phyloP scores from a whole-genome alignment of 2,797 vertebrate genomes.

The Eurystomus glaucurus region DNA sequence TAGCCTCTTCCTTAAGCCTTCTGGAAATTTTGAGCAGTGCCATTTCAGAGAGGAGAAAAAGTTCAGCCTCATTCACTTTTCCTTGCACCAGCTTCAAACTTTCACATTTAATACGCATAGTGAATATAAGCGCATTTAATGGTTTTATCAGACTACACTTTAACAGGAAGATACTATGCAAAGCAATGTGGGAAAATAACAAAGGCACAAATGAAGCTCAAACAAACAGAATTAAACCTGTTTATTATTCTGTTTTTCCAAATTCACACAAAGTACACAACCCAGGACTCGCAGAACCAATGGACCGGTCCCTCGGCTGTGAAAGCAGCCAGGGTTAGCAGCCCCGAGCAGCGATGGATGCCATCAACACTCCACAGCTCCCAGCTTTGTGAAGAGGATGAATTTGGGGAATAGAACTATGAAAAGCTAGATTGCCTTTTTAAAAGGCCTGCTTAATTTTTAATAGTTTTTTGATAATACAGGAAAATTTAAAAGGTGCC shows the following conservation, averaged over 20 bases:
- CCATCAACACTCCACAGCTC: background rate
- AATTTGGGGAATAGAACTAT: background rate
- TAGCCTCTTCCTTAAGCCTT: constrained; percentile 40
- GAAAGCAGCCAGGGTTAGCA: background rate
- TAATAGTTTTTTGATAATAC: background rate
- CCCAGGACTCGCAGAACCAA: background rate
- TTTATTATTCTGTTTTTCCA: background rate
- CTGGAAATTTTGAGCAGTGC: constrained; percentile 31
- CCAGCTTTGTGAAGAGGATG: background rate
- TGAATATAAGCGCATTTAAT: constrained; percentile 8
- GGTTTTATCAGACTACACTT: background rate
- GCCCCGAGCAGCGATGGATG: rapidly evolving
- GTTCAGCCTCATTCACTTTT: constrained; percentile 6
- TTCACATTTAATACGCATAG: constrained; percentile 4
- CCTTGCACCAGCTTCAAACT: constrained; percentile 6
- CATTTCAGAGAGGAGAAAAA: constrained; percentile 20
- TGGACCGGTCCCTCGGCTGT: background rate
- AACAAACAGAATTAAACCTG: background rate
- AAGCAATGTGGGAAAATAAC: background rate
- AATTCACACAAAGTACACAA: background rate
- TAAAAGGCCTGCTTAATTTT: background rate
- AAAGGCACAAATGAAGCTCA: background rate
- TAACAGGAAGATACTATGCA: background rate
- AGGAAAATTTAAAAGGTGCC: background rate
- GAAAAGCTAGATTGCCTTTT: background rate